These are phyloP conservation scores for Lucilia cuprina DNA, from an alignment of 1,140 invertebrate genomes.

Conservation along the genomic window DNA sequence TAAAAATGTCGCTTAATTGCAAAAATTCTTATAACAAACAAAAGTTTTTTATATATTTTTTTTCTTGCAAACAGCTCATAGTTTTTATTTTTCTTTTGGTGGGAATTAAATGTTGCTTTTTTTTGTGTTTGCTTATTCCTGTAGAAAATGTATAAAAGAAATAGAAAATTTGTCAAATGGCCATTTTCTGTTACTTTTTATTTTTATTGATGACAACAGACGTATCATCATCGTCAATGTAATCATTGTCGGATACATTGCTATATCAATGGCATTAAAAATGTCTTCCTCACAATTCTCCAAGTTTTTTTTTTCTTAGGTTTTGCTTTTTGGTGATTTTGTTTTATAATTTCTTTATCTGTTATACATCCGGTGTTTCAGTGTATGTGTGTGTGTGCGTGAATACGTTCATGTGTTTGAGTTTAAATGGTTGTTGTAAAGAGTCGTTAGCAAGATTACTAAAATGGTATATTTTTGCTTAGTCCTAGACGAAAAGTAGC, in stretches of 20 bases:
- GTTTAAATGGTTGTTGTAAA: not conserved
- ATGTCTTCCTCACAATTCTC: not conserved
- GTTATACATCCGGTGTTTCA: not conserved
- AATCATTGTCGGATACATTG: not conserved
- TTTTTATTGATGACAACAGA: slow-evolving; percentile 27
- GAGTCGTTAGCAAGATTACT: not conserved
- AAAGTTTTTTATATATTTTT: slow-evolving; percentile 14
- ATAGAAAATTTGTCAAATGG: slow-evolving; percentile 18
- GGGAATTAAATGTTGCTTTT: not conserved
- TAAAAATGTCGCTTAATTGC: slow-evolving; percentile 17
- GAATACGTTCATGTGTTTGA: too few relatives aligned
- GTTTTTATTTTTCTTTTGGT: not conserved
- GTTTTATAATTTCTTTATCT: too few relatives aligned
- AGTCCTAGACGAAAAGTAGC: too few relatives aligned
- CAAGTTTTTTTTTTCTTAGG: not conserved
- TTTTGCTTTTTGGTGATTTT: too few relatives aligned
- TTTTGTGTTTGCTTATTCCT: not conserved
- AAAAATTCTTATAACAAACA: not conserved
- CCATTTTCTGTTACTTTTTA: not conserved
- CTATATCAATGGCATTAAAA: not conserved
- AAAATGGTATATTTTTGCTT: not conserved
- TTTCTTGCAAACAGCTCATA: not conserved
- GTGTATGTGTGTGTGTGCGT: not conserved
- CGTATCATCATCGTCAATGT: not conserved
- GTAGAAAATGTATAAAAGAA: not conserved